Base-by-base conservation (phyloP, 2,888 invertebrate species). In the Pammene fasciana region DNA sequence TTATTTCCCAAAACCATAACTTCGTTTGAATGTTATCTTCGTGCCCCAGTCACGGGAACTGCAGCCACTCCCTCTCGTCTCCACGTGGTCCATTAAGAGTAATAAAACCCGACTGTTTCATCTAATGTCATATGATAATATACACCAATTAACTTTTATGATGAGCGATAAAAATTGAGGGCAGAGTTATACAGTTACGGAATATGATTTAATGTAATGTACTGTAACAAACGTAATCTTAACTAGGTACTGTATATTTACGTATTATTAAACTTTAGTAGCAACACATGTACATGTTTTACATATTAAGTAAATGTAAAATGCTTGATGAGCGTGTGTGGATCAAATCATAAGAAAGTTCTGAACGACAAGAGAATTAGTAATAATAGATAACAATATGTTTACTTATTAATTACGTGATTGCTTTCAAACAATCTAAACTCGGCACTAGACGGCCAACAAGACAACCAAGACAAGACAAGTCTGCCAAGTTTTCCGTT, bases 151-250 rank as follows among this genome's bases (percentile, higher is more conserved):
- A 65, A 65, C 26, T 60, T 70, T 70, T 65, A 70, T 70, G 54
- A 65, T 65, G 41, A 60, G 70, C 65, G 70, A 70, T 65, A 65
- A 70, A 70, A 65, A 70, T 65, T 70, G 70, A 65, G 70, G 70
- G 59, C 70, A 68, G 57, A 57, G 59, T 57, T 65, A 65, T 65
- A 55, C 46, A 65, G 70, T 65, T 70, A 70, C 70, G 38, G 48
- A 14, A 54, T 65, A 70, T 60, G 60, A 70, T 70, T 65, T 68
- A 64, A 60, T 65, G 59, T 46, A 54, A 65, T 70, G 68, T 65
- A 26, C 68, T 60, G 65, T 65, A 59, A 68, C 68, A 56, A 68
- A 57, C 48, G 64, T 64, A 48, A 68, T 68, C 62, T 64, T 50
- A 56, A 68, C 57, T 64, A 67, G 38, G 38, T 38, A 68, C 56